Evolutionary conservation across 2,888 invertebrate species (phyloP), one percentile per base, ranked within the genome.

Genomic region (Chouioia cunea): DNA sequence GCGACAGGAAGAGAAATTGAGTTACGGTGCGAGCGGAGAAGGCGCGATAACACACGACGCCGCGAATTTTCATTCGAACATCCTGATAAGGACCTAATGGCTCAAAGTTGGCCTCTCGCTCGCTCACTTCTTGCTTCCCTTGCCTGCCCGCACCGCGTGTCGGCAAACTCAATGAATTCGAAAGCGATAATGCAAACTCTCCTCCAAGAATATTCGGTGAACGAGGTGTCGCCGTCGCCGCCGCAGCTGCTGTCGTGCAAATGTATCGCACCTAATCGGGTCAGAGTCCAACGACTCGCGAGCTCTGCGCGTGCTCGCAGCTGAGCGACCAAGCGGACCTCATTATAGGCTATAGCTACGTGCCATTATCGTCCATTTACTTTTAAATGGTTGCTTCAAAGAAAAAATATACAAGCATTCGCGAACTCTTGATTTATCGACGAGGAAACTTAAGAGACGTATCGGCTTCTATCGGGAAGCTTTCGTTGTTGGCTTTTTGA

Each of bases 131-230:
- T 67, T 54, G 14, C 57, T 57, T 43, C 57, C 44, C 27, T 16
- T 23, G 16, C 36, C 52, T 20, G 0, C 44, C 14, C 18, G 6
- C 22, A 12, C 27, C 56, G 22, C 58, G 57, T 36, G 58, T 63
- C 74, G 66, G 67, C 77, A 78, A 78, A 81, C 79, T 81, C 82
- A 82, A 81, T 82, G 82, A 82, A 80, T 82, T 77, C 79, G 80
- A 82, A 82, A 78, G 78, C 80, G 82, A 82, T 82, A 82, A 82
- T 81, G 77, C 79, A 74, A 81, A 81, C 78, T 81, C 79, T 76
- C 70, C 56, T 50, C 60, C 75, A 77, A 80, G 76, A 79, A 74
- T 74, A 67, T 65, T 73, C 76, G 64, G 71, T 56, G 71, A 56
- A 68, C 74, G 72, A 73, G 65, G 54, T 20, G 46, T 16, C 10